phyloP scores from a whole-genome alignment of 2,888 invertebrate genomes.

The Vannuccia rotundouncinata region DNA sequence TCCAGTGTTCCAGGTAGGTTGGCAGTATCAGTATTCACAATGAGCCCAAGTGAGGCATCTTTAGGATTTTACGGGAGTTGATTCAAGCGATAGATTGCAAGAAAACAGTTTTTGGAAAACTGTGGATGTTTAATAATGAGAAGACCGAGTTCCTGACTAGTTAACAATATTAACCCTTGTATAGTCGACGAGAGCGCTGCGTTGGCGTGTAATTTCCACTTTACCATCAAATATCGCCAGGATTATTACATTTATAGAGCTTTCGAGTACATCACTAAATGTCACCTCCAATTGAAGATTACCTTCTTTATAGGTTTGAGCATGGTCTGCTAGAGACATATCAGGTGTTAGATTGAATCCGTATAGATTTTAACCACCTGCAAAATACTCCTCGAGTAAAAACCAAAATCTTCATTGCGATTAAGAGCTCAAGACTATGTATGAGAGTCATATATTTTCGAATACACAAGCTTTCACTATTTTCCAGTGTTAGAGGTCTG shows the following conservation, averaged over 20 bases:
- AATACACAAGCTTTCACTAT: too few species aligned
- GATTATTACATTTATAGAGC: background rate
- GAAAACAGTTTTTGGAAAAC: background rate
- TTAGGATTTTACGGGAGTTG: background rate
- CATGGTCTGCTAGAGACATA: background rate
- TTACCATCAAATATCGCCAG: slow-evolving; percentile 10
- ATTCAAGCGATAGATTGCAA: background rate
- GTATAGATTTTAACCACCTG: too few species aligned
- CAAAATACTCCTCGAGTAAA: too few species aligned
- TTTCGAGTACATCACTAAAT: background rate
- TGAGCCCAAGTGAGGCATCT: background rate
- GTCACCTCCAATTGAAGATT: background rate
- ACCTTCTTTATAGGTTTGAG: slow-evolving; percentile 1
- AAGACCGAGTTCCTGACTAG: background rate
- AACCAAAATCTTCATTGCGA: too few species aligned
- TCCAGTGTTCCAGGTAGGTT: slow-evolving; percentile 2
- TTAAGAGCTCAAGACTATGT: too few species aligned
- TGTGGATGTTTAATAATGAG: background rate
- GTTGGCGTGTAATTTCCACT: background rate
- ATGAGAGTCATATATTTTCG: too few species aligned
- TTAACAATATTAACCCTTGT: slow-evolving; percentile 3
- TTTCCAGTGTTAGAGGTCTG: too few species aligned
- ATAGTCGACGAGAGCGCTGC: slow-evolving; percentile 7
- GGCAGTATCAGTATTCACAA: slow-evolving; percentile 5
- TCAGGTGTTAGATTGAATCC: slow-evolving; percentile 6